Evolutionary conservation across 2,797 vertebrate genomes (phyloP), one percentile per base, ranked within the genome.

Genomic region (Zonotrichia albicollis): DNA sequence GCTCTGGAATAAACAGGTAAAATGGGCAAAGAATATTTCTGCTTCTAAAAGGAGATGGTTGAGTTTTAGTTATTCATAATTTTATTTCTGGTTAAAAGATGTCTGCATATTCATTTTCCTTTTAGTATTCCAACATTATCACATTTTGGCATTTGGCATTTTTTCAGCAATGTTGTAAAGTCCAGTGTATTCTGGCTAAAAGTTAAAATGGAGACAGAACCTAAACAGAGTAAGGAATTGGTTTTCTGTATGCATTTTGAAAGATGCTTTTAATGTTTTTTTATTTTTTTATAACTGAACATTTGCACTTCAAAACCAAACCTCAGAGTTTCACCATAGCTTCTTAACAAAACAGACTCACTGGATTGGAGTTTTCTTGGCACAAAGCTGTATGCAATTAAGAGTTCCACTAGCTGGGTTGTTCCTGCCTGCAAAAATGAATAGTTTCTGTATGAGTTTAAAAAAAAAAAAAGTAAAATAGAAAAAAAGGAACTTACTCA

Each of bases 381-480:
- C 92, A 95, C 42, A 72, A 51, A 91, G 78, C 32, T 70, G 34
- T 40, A 73, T 92, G 62, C 81, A 94, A 90, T 91, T 83, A 96
- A 83, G 84, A 89, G 60, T 95, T 96, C 87, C 89, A 89, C 66
- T 93, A 94, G 93, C 50, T 89, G 81, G 77, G 76, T 87, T 96
- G 94, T 87, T 96, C 77, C 71, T 95, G 79, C 71, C 70, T 95
- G 32, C 78, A 73, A 84, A 96, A 93, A 97, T 83, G 75, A 93
- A 93, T 95, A 80, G 71, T 90, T 92, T 94, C 68, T 76, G 51
- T 72, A 60, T 51, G n/a, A 72, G 13, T 83, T 68, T 40, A 2
- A 8, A 18, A 55, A 60, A 66, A 77, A 70, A 66, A 60, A 46
- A 40, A 40, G 21, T 48, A 36, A 81, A 88, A 74, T 32, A 61